Percentiles rank a stretch among this genome's conserved stretches.
phyloP scores from a whole-genome alignment of 1,140 invertebrate genomes.

The Batillaria attramentaria region DNA sequence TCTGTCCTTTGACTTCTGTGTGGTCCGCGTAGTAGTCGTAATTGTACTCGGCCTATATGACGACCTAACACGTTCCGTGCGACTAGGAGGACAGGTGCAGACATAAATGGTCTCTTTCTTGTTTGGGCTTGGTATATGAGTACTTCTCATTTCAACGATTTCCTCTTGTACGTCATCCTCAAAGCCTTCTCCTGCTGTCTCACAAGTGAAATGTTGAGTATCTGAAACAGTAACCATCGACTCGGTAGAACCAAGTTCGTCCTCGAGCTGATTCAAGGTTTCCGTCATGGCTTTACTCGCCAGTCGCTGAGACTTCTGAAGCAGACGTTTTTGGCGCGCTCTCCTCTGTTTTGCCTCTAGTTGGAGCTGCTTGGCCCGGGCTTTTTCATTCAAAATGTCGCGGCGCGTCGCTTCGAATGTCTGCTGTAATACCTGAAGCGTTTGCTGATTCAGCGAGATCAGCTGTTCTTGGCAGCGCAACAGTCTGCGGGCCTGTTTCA shows the following conservation, averaged over 20 bases:
- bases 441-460: too few species aligned
- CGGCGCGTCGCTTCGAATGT: too few species aligned
- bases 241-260: not conserved
- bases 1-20: too few species aligned
- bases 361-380: not conserved
- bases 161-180: not conserved
- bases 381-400: conserved; percentile 5
- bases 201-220: not conserved
- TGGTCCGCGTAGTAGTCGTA: too few species aligned
- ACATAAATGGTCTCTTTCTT: not conserved
- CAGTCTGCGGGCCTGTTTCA: too few species aligned
- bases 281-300: not conserved
- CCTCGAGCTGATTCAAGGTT: not conserved
- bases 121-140: not conserved
- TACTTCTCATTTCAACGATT: not conserved
- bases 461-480: too few species aligned
- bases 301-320: conserved; percentile 1
- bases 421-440: too few species aligned
- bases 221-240: not conserved
- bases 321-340: conserved; percentile 4
- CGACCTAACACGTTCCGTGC: too few species aligned
- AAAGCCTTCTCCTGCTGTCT: not conserved
- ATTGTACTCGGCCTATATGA: too few species aligned
- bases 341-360: not conserved
- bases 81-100: not conserved